Evolutionary conservation across 2,113 vertebrate species (phyloP).

Genomic region (Pogona vitticeps): DNA sequence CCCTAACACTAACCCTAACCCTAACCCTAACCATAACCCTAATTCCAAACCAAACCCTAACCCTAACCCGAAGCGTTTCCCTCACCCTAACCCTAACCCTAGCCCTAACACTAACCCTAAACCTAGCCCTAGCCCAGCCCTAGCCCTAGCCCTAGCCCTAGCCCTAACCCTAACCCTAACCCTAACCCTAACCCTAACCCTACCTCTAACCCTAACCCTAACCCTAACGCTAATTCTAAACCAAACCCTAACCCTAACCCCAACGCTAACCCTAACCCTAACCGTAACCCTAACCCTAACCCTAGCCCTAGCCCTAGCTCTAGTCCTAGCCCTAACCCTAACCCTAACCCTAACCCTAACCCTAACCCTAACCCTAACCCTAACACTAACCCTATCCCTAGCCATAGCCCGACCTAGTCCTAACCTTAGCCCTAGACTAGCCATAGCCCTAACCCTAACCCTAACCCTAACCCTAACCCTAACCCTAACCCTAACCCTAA

Average conservation of each 20-base stretch:
- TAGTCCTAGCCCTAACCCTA: too few relatives aligned
- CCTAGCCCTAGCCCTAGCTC: too few relatives aligned
- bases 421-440: background rate
- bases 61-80: too few relatives aligned
- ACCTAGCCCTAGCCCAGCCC: conserved; percentile 8
- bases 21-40: conserved; percentile 3
- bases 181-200: too few relatives aligned
- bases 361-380: conserved; percentile 27
- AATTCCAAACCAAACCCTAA: too few relatives aligned
- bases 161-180: too few relatives aligned
- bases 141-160: conserved; percentile 27
- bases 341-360: conserved; percentile 23
- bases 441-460: conserved; percentile 4
- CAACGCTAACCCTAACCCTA: too few relatives aligned
- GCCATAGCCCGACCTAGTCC: background rate
- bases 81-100: too few relatives aligned
- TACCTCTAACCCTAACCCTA: too few relatives aligned
- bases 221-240: too few relatives aligned
- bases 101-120: background rate
- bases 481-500: background rate
- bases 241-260: too few relatives aligned
- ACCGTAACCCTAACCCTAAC: too few relatives aligned
- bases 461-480: background rate
- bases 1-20: conserved; percentile 1
- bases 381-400: background rate